A percentile compares a stretch with the other conserved stretches of the same genome.
Conservation (phyloP, 1,140 invertebrate species). For the Aphis gossypii region DNA sequence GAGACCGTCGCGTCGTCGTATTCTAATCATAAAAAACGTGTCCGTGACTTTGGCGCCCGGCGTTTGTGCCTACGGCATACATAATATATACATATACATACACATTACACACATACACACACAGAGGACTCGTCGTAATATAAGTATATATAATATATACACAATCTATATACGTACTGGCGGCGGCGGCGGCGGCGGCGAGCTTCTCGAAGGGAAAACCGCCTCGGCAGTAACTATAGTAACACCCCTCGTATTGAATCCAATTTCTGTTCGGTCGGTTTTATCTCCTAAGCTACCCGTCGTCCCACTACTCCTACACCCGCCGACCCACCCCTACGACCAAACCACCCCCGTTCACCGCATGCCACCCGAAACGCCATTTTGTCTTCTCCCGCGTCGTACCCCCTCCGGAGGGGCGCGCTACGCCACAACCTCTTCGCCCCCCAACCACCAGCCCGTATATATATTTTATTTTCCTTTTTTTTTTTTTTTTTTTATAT, state of each 20-base stretch:
- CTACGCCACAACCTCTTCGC: neutral
- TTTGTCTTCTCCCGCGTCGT: constrained; percentile 39
- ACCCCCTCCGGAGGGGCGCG: neutral
- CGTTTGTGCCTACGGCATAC: neutral
- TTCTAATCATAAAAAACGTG: constrained; percentile 13
- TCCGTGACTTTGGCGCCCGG: neutral
- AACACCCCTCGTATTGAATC: constrained; percentile 56
- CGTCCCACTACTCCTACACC: neutral
- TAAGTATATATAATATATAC: constrained; percentile 7
- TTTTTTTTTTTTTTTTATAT: constrained; percentile 8
- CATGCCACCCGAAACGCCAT: constrained; percentile 33
- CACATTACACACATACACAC: neutral
- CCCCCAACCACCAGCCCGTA: neutral
- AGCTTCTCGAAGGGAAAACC: constrained; percentile 46
- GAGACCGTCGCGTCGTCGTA: neutral
- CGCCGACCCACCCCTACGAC: neutral
- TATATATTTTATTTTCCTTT: neutral
- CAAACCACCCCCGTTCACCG: neutral
- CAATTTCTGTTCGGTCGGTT: constrained; percentile 55
- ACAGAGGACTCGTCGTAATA: neutral
- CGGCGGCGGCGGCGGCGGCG: neutral
- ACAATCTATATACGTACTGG: neutral
- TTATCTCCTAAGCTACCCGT: constrained; percentile 54
- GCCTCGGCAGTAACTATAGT: constrained; percentile 55
- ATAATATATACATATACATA: neutral